Percentiles rank a stretch among this genome's conserved stretches.
These are phyloP conservation scores for Automeris io DNA, from an alignment of 2,888 invertebrate species.

Conservation along the genomic window DNA sequence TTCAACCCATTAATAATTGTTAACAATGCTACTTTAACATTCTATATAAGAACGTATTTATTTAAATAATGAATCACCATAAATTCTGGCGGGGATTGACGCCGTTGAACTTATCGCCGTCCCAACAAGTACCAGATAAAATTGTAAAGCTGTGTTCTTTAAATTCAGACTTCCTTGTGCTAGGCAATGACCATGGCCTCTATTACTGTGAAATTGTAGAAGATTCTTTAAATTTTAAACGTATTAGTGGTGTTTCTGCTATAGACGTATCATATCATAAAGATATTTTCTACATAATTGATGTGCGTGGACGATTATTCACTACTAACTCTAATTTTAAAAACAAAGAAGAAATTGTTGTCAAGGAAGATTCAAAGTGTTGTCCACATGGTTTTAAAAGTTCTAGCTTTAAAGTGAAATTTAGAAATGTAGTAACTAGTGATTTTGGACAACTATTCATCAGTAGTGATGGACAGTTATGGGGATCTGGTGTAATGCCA, in stretches of 20 bases:
- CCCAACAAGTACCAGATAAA: constrained; percentile 64
- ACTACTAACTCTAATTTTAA: constrained; percentile 75
- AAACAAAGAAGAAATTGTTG: constrained; percentile 76
- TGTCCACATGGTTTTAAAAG: constrained; percentile 82
- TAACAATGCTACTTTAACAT: constrained; percentile 35
- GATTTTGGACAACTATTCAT: constrained; percentile 80
- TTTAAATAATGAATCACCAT: constrained; percentile 67
- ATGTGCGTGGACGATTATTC: constrained; percentile 78
- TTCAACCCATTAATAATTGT: constrained; percentile 7
- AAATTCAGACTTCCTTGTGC: constrained; percentile 53
- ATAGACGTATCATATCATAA: constrained; percentile 80
- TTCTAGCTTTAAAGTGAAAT: constrained; percentile 78
- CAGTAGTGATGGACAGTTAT: constrained; percentile 81
- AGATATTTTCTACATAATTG: constrained; percentile 78
- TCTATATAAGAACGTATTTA: constrained; percentile 29
- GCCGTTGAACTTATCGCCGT: constrained; percentile 42
- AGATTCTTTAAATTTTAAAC: constrained; percentile 58
- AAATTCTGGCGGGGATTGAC: constrained; percentile 68
- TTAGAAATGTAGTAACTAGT: constrained; percentile 78
- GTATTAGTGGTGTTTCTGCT: constrained; percentile 71
- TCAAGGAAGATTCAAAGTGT: constrained; percentile 80
- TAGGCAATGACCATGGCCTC: constrained; percentile 66
- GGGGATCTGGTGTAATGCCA: constrained; percentile 82
- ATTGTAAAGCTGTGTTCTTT: constrained; percentile 63
- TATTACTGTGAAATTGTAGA: constrained; percentile 58